phyloP scores from a whole-genome alignment of 2,113 vertebrate species.

The Enhydra lutris region DNA sequence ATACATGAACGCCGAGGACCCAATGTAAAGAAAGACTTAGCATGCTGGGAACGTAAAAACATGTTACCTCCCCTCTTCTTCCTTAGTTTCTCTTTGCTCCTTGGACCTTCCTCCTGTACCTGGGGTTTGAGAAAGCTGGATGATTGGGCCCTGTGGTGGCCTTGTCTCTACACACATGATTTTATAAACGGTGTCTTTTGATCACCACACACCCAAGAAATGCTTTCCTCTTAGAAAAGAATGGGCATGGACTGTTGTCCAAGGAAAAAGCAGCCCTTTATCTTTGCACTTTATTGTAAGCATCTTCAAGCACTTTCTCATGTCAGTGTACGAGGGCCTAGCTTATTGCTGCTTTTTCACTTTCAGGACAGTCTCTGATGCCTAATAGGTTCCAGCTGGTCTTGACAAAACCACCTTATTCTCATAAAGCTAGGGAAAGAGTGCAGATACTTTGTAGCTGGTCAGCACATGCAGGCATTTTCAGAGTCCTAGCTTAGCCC shows the following conservation, averaged over 20 bases:
- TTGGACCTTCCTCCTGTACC: not conserved
- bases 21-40: not conserved
- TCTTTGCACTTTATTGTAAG: not conserved
- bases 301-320: not conserved
- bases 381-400: not conserved
- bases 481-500: not conserved
- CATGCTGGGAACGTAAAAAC: accelerated
- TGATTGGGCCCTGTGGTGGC: not conserved
- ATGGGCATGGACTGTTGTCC: not conserved
- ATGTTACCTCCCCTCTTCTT: not conserved
- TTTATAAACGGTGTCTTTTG: not conserved
- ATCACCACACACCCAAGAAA: not conserved
- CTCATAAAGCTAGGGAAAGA: not conserved
- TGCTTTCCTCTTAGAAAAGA: not conserved
- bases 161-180: not conserved
- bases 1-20: not conserved
- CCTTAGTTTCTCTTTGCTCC: not conserved
- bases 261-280: not conserved
- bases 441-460: not conserved
- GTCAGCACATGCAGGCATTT: not conserved
- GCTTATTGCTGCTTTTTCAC: not conserved
- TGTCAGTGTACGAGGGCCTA: accelerated
- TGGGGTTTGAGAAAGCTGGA: not conserved
- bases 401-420: not conserved
- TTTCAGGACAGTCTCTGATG: not conserved